Evolutionary conservation across 2,797 vertebrate genomes (phyloP).

Genomic region (Picus viridis): DNA sequence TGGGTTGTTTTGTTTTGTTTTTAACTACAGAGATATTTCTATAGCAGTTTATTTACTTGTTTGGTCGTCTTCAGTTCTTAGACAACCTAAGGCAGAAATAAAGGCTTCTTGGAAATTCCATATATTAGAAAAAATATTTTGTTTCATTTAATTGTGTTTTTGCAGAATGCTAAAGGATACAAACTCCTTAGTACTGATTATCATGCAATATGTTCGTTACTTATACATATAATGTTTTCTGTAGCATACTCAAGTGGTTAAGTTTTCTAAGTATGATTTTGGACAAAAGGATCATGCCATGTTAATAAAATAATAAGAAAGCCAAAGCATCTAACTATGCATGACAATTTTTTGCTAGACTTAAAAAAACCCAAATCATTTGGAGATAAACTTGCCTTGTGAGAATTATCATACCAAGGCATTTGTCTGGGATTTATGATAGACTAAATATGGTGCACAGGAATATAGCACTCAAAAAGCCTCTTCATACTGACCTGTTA

Average conservation of each 20-base stretch:
- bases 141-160: not conserved
- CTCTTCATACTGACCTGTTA: not conserved
- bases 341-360: not conserved
- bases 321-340: not conserved
- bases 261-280: not conserved
- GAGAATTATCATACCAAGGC: not conserved
- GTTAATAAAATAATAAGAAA: not conserved
- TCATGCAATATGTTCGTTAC: not conserved
- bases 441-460: not conserved
- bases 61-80: not conserved
- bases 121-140: not conserved
- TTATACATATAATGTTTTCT: not conserved
- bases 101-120: not conserved
- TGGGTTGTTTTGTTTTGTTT: too few relatives aligned
- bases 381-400: not conserved
- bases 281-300: not conserved
- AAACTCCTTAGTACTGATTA: not conserved
- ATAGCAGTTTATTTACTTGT: not conserved
- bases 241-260: not conserved
- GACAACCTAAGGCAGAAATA: not conserved
- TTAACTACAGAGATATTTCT: not conserved
- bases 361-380: not conserved
- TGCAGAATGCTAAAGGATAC: not conserved
- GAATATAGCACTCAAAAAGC: not conserved
- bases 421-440: not conserved